These are phyloP conservation scores for Erebia palarica DNA, from an alignment of 2,888 invertebrate species.

Conservation along the genomic window DNA sequence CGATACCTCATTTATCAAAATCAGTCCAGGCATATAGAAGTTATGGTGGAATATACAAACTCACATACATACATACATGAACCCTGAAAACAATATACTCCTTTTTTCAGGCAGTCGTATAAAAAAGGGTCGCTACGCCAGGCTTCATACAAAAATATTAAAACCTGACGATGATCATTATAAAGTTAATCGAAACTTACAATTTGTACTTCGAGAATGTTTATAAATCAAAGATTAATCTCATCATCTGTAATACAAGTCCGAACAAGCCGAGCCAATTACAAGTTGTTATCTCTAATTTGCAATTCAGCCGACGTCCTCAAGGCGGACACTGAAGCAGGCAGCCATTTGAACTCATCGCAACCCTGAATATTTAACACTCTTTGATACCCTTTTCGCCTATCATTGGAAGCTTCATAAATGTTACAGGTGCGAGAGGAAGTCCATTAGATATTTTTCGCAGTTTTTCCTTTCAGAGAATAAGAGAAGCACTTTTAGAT, in stretches of 20 bases:
- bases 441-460: neutral
- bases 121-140: no score
- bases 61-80: no score
- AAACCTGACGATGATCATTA: no score
- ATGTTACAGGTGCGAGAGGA: neutral
- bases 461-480: neutral
- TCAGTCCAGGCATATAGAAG: no score
- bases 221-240: no score
- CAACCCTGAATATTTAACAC: slow-evolving; percentile 4
- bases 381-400: neutral
- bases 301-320: slow-evolving; percentile 5
- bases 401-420: slow-evolving; percentile 7
- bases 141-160: no score
- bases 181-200: no score
- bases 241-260: neutral
- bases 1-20: no score
- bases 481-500: neutral
- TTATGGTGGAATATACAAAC: no score
- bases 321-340: neutral
- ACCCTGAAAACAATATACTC: no score
- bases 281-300: neutral
- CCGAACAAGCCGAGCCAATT: neutral
- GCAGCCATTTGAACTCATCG: slow-evolving; percentile 9
- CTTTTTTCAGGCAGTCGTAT: no score
- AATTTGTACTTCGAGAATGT: no score